Evolutionary conservation across 2,797 vertebrate genomes (phyloP).

Genomic region (Alexandromys oeconomus): DNA sequence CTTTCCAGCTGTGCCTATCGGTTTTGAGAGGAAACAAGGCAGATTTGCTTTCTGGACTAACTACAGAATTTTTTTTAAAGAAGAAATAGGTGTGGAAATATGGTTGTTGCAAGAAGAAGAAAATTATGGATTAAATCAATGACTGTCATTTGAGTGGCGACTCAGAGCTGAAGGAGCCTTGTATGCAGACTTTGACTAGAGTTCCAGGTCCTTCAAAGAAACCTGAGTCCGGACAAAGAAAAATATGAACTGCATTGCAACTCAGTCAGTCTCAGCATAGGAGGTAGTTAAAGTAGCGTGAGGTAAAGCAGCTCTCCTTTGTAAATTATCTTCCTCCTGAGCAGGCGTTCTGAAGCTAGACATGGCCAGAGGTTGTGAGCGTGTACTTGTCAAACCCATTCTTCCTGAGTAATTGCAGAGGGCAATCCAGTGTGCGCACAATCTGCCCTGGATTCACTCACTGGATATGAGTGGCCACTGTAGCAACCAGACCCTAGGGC

Average conservation of each 20-base stretch:
- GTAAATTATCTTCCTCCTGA: constrained; percentile 55
- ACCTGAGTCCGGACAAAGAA: constrained; percentile 56
- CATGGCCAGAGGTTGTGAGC: constrained; percentile 28
- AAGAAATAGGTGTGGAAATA: constrained; percentile 32
- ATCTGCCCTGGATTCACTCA: background rate
- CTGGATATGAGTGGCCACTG: background rate
- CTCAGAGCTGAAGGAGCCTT: constrained; percentile 73
- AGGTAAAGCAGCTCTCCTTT: constrained; percentile 66
- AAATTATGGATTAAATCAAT: constrained; percentile 67
- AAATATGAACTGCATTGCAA: constrained; percentile 56
- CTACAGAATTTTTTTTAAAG: background rate
- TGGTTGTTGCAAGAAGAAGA: constrained; percentile 73
- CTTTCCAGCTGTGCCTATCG: constrained; percentile 51
- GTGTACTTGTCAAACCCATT: constrained; percentile 31
- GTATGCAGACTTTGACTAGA: constrained; percentile 67
- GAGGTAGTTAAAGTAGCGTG: constrained; percentile 58
- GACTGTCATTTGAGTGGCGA: constrained; percentile 76
- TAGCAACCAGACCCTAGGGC: fast-evolving
- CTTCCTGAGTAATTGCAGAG: constrained; percentile 6
- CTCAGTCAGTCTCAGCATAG: constrained; percentile 49
- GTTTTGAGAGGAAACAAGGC: constrained; percentile 52
- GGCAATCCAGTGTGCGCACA: background rate
- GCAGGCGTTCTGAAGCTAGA: constrained; percentile 6
- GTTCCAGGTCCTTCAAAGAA: background rate
- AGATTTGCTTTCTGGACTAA: constrained; percentile 71